Evolutionary conservation across 2,888 invertebrate species (phyloP).

Genomic region (Phyto melanocephala): DNA sequence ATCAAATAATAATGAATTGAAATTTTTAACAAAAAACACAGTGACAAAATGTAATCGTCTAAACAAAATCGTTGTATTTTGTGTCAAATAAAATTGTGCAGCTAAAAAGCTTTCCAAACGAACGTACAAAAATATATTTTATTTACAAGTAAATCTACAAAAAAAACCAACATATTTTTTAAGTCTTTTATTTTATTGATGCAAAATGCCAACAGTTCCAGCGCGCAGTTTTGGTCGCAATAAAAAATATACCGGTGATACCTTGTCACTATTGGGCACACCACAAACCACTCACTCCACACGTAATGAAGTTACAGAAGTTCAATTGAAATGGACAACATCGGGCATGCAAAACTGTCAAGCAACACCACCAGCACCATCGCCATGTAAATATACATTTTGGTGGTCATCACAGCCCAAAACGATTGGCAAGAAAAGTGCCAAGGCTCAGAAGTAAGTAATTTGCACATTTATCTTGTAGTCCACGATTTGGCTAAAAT

Average conservation of each 20-base stretch:
- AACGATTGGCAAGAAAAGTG: constrained; percentile 75
- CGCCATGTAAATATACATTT: constrained; percentile 77
- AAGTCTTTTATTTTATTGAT: neutral
- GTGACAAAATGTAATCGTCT: constrained; percentile 32
- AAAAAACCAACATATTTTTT: neutral
- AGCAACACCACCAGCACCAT: constrained; percentile 72
- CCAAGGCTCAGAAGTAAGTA: constrained; percentile 72
- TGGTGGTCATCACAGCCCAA: constrained; percentile 78
- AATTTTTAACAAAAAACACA: constrained; percentile 29
- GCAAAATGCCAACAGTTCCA: constrained; percentile 73
- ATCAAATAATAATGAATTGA: neutral
- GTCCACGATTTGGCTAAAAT: constrained; percentile 26
- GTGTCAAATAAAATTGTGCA: constrained; percentile 8
- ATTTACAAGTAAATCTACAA: too few relatives aligned
- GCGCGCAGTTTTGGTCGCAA: constrained; percentile 69
- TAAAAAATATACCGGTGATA: constrained; percentile 62
- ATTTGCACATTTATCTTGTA: constrained; percentile 10
- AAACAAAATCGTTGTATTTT: neutral
- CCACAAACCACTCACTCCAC: constrained; percentile 34
- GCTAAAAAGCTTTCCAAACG: neutral
- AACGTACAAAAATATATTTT: neutral
- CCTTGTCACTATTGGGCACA: constrained; percentile 65
- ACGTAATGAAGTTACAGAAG: constrained; percentile 73
- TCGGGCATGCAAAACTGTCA: constrained; percentile 67
- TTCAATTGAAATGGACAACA: constrained; percentile 74